Conservation (phyloP, 1,140 invertebrate genomes). For the Gonioctena quinquepunctata region DNA sequence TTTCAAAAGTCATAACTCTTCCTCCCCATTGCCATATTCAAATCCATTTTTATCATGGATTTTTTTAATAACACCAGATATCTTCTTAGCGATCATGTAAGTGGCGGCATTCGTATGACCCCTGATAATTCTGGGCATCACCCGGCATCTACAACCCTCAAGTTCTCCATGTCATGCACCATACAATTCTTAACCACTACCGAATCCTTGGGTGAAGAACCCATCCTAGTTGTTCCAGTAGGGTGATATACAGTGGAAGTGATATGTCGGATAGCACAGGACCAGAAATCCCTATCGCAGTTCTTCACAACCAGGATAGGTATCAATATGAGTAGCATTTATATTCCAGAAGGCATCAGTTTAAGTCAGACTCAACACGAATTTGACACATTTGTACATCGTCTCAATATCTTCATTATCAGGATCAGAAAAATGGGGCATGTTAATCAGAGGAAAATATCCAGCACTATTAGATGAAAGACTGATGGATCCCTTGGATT, state of each 20-base stretch:
- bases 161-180: slow-evolving; percentile 53
- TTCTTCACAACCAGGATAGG: background rate
- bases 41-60: background rate
- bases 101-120: slow-evolving; percentile 58
- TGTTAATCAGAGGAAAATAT: slow-evolving; percentile 75
- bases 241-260: slow-evolving; percentile 58
- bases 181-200: slow-evolving; percentile 56
- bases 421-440: slow-evolving; percentile 71
- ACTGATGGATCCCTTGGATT: slow-evolving; percentile 71
- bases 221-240: slow-evolving; percentile 64
- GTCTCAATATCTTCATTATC: slow-evolving; percentile 65
- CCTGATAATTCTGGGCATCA: slow-evolving; percentile 48
- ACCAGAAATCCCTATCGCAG: slow-evolving; percentile 61
- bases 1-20: too few species aligned
- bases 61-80: slow-evolving; percentile 58
- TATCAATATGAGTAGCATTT: slow-evolving; percentile 62
- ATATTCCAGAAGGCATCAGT: slow-evolving; percentile 64
- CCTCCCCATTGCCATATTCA: too few species aligned
- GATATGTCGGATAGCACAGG: slow-evolving; percentile 57
- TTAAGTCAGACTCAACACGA: slow-evolving; percentile 61
- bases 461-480: slow-evolving; percentile 70
- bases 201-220: slow-evolving; percentile 54
- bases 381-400: slow-evolving; percentile 64
- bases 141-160: slow-evolving; percentile 57
- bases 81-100: slow-evolving; percentile 63